Conservation (phyloP, 2,888 invertebrate species). For the Oxystoma pomonae region DNA sequence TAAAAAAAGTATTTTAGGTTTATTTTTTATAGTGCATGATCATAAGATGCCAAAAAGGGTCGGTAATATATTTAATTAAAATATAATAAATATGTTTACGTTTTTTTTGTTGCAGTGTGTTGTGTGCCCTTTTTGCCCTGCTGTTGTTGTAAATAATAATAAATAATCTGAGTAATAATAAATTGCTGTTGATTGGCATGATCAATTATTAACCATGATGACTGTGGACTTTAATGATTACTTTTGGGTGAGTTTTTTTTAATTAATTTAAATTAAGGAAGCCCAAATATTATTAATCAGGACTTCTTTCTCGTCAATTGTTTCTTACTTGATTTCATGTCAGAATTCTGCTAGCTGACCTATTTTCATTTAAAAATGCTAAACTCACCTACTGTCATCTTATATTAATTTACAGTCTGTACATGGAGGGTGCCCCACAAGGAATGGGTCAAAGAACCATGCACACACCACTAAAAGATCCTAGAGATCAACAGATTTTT, state of each 20-base stretch:
- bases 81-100: slow-evolving; percentile 18
- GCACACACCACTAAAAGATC: no score
- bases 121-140: slow-evolving; percentile 29
- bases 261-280: no score
- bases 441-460: no score
- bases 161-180: slow-evolving; percentile 7
- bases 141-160: slow-evolving; percentile 25
- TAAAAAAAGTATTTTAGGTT: background rate
- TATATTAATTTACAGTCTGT: no score
- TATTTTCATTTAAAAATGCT: no score
- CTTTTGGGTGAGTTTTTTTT: slow-evolving; percentile 49
- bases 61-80: slow-evolving; percentile 17
- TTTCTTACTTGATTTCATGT: no score
- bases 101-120: slow-evolving; percentile 20
- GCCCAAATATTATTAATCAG: no score
- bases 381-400: no score
- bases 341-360: no score
- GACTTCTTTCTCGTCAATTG: no score
- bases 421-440: no score
- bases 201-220: slow-evolving; percentile 42
- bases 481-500: no score
- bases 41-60: slow-evolving; percentile 19
- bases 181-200: slow-evolving; percentile 31
- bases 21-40: background rate
- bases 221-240: slow-evolving; percentile 49